These are phyloP conservation scores for Colletes latitarsis DNA, from an alignment of 1,140 invertebrate species.

Conservation along the genomic window DNA sequence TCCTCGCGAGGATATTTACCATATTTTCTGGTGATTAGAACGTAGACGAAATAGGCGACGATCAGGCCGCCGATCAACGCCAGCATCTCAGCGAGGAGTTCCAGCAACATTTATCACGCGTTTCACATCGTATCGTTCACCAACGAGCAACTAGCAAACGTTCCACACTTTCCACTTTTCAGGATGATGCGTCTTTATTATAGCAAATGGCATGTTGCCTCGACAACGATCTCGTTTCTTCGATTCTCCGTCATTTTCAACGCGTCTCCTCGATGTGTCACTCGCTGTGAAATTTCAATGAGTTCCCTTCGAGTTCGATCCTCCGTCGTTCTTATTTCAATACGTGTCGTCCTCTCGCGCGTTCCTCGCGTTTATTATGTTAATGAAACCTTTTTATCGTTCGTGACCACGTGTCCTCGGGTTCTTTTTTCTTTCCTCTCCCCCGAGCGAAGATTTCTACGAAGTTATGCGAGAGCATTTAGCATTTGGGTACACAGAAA, in stretches of 20 bases:
- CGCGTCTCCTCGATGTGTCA: not conserved
- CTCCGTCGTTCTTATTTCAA: no score
- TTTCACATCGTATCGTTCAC: conserved; percentile 45
- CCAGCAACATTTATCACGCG: conserved; percentile 72
- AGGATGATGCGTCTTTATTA: not conserved
- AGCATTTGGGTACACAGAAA: not conserved
- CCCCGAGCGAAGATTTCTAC: not conserved
- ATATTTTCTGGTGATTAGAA: conserved; percentile 71
- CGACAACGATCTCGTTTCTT: not conserved
- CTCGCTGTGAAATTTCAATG: not conserved
- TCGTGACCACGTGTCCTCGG: no score
- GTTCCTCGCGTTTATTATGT: not conserved
- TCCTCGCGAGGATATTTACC: conserved; percentile 67
- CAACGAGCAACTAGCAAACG: conserved; percentile 1
- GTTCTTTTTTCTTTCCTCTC: not conserved
- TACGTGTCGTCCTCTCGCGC: not conserved
- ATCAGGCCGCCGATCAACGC: conserved; percentile 76
- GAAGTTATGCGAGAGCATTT: not conserved
- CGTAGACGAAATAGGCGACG: conserved; percentile 75
- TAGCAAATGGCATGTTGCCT: not conserved
- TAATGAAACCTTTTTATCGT: not conserved
- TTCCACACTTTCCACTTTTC: conserved; percentile 13
- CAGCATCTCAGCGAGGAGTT: conserved; percentile 75
- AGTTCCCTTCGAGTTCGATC: not conserved
- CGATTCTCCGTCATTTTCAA: not conserved